Evolutionary conservation across 2,888 invertebrate species (phyloP), one percentile per base, ranked within the genome.

Genomic region (Latrodectus hesperus): DNA sequence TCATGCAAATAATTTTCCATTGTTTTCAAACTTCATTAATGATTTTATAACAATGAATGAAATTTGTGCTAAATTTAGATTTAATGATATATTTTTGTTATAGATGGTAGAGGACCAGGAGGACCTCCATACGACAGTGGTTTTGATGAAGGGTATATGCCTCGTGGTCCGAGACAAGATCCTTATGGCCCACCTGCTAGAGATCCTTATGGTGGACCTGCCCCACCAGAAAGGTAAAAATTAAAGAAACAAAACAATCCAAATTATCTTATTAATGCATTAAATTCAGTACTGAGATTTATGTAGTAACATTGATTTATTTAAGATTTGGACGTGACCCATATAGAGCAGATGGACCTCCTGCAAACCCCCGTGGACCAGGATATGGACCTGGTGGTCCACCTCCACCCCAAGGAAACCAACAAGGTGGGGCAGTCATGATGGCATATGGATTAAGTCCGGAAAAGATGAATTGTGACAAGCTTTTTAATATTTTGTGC

Each of bases 361-460:
- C 90, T 49, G 71, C 67, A 16, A 68, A 74, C 14, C 90, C 90
- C 5, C 83, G 88, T 17, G 90, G 83, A 26, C 89, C 89, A 49
- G 84, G 88, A 9, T 85, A 89, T 82, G 75, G 89, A 1, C 87
- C 89, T 60, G 85, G 88, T 65, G 89, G 89, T 38, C 74, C 77
- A 11, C 89, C 89, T 0, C 82, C 77, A 11, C 88, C 82, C 16
- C 77, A 80, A 16, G 91, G 91, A 52, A 91, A 90, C 67, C 92
- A 91, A 22, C 95, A 95, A 91, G 95, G 96, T 92, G 97, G 96
- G 77, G 96, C 97, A 76, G 99, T 99, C 89, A 96, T 99, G 94
- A 99, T 99, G 99, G 98, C 99, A 84, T 99, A 99, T 93, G 99
- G 99, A 4, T 94, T 99, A 90, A 97, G 98, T 92, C 96, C 96